Percentiles rank a stretch among this genome's conserved stretches.
Evolutionary conservation across 2,113 vertebrate genomes (phyloP).

Genomic region (Ptyas mucosa): DNA sequence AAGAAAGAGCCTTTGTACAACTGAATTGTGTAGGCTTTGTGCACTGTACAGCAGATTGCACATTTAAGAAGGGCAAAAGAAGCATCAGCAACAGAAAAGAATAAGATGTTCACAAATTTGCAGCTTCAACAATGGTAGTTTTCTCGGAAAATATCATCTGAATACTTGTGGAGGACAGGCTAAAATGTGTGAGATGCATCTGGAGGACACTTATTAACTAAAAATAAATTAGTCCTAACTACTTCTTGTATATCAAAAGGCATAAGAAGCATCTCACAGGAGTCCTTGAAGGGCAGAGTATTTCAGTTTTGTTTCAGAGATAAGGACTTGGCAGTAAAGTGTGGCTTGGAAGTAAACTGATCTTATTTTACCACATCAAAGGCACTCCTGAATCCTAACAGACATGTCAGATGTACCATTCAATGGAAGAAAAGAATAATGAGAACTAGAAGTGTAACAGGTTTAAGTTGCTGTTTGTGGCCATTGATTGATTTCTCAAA

Average conservation of each 20-base stretch:
- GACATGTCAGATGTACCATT: neutral
- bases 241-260: neutral
- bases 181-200: neutral
- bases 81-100: neutral
- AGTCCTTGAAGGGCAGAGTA: neutral
- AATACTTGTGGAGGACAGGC: neutral
- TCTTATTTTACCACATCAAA: neutral
- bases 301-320: neutral
- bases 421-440: neutral
- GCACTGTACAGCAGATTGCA: neutral
- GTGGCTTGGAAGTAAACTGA: neutral
- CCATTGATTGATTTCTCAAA: neutral
- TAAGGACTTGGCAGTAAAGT: neutral
- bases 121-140: neutral
- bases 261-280: neutral
- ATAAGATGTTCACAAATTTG: neutral
- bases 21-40: neutral
- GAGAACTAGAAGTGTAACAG: neutral
- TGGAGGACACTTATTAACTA: neutral
- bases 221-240: neutral
- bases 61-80: neutral
- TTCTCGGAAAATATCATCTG: neutral
- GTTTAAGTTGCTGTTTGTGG: neutral
- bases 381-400: neutral
- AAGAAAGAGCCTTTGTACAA: neutral